Conservation (phyloP, 2,113 vertebrate species). For the Dasyurus viverrinus region DNA sequence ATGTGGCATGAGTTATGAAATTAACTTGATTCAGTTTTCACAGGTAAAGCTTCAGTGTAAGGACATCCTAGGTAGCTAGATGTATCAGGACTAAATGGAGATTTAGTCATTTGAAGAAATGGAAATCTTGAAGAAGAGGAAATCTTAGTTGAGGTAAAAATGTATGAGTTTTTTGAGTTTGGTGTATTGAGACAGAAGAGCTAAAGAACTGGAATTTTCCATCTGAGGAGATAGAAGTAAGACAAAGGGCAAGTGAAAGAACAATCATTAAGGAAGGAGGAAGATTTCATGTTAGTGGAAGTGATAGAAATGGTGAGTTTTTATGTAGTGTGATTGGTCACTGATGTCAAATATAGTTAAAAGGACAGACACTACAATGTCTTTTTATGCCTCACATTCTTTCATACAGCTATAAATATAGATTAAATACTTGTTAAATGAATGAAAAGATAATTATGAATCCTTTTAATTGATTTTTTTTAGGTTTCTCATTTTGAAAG, state of each 20-base stretch:
- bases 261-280: background rate
- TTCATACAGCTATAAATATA: conserved; percentile 23
- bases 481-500: conserved; percentile 13
- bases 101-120: conserved; percentile 31
- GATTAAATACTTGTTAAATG: conserved; percentile 19
- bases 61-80: background rate
- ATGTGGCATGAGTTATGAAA: conserved; percentile 6
- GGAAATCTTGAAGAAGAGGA: too few relatives aligned
- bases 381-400: conserved; percentile 9
- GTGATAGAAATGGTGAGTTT: background rate
- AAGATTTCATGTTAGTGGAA: background rate
- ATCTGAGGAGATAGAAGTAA: background rate
- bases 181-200: background rate
- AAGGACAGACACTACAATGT: background rate
- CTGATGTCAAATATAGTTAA: background rate
- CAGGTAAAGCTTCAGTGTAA: conserved; percentile 4
- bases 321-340: too few relatives aligned
- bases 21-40: conserved; percentile 27
- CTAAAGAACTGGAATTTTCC: background rate
- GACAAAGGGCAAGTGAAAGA: background rate
- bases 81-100: conserved; percentile 21
- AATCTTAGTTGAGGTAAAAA: conserved; percentile 10
- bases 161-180: conserved; percentile 11
- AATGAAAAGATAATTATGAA: conserved; percentile 16
- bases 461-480: conserved; percentile 42